Evolutionary conservation across 2,888 invertebrate genomes (phyloP), one percentile per base, ranked within the genome.

Genomic region (Stenodema calcarata): DNA sequence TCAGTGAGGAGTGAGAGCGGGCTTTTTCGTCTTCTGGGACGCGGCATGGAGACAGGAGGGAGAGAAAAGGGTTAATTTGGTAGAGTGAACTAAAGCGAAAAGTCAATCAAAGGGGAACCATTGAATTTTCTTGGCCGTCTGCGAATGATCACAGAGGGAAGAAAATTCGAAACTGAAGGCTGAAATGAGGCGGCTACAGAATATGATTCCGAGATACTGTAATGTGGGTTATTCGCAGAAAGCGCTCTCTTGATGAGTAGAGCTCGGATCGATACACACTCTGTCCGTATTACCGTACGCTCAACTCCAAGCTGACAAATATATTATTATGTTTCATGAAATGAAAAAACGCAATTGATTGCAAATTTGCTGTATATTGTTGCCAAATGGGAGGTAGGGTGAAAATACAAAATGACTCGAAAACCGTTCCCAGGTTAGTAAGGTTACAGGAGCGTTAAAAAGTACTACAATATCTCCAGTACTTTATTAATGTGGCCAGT

Each of bases 121-220:
- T 80, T 54, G 80, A 80, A 80, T 80, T 80, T 80, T 54, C 80
- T 78, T 4, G 42, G 35, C 12, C 41, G n/a, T 41, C 78, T 78
- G 42, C 44, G 78, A 78, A 35, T 23, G 44, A 78, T 42, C 44
- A 18, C 78, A 44, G 44, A 42, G 23, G 78, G n/a, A 78, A 18
- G 42, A 44, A 23, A 70, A 70, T 54, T 4, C 54, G 54, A 54
- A 27, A 18, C 35, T 16, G 75, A 30, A n/a, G 35, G 42, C 7
- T n/a, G 11, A 35, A 35, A 75, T 30, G 35, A n/a, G n/a, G n/a
- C n/a, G 35, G 35, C 11, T 23, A 7, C 0, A 23, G 9, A 62
- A 54, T 54, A 54, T 11, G 54, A 9, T 54, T n/a, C n/a, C n/a
- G n/a, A n/a, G n/a, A 54, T 23, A 6, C 54, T 54, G 75, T 11